These are phyloP conservation scores for Terrapene triunguis DNA, from an alignment of 2,113 vertebrate species.

Conservation along the genomic window DNA sequence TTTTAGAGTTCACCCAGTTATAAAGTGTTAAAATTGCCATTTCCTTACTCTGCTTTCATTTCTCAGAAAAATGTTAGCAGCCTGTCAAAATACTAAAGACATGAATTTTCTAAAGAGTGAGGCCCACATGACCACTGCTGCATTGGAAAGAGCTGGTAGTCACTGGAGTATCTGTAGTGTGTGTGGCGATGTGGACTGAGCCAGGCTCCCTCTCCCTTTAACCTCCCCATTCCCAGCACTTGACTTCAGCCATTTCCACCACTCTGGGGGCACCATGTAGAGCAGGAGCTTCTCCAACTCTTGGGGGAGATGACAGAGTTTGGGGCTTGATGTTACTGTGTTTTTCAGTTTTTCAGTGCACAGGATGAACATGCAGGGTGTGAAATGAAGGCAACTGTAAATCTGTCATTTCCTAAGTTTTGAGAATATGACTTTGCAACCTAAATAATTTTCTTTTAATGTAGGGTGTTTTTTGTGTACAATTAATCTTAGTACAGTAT, in stretches of 20 bases:
- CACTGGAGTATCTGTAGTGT: background rate
- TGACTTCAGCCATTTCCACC: background rate
- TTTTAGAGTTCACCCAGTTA: background rate
- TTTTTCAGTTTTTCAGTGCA: no score
- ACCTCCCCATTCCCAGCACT: background rate
- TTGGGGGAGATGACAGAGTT: background rate
- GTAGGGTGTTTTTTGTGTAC: background rate
- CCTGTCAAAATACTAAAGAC: background rate
- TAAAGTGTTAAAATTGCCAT: background rate
- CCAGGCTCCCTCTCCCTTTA: background rate
- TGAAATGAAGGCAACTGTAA: background rate
- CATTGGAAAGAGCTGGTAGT: background rate
- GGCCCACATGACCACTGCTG: background rate
- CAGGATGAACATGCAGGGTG: background rate
- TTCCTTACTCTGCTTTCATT: background rate
- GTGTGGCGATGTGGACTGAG: background rate
- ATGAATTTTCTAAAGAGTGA: background rate
- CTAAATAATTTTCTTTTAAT: background rate
- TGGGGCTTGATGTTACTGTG: background rate
- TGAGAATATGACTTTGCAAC: background rate
- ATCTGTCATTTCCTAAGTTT: background rate
- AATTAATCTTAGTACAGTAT: background rate
- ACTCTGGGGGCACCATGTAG: background rate
- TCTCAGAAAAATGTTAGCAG: background rate
- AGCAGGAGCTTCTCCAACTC: accelerated